phyloP scores from a whole-genome alignment of 1,140 invertebrate species.

The Subanguina moxae region DNA sequence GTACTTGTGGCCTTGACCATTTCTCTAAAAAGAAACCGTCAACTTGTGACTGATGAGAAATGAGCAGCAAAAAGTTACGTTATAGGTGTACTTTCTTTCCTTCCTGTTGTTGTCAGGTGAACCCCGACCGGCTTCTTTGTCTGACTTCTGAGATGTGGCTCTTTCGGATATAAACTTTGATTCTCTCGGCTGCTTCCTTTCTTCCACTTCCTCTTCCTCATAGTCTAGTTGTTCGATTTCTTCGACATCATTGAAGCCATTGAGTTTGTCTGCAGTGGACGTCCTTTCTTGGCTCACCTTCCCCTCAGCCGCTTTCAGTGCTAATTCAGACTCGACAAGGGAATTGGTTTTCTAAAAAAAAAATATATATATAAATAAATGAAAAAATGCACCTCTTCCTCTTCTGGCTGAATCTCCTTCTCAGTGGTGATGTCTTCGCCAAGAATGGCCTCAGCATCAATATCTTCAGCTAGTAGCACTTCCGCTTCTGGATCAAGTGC shows the following conservation, averaged over 20 bases:
- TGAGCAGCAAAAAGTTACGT: neutral
- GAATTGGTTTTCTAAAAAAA: neutral
- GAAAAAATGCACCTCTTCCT: neutral
- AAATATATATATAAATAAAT: neutral
- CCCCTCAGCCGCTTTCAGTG: neutral
- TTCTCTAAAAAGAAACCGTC: neutral
- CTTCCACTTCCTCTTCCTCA: constrained; percentile 24
- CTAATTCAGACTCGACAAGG: neutral
- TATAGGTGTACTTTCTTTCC: neutral
- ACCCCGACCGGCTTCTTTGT: constrained; percentile 1
- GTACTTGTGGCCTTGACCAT: constrained; percentile 9
- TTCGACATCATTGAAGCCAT: neutral
- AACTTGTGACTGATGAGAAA: neutral
- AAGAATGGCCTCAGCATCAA: constrained; percentile 22
- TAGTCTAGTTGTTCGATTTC: constrained; percentile 28
- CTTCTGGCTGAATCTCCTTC: neutral
- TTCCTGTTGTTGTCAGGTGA: constrained; percentile 10
- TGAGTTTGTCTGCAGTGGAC: neutral
- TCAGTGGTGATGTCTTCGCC: neutral
- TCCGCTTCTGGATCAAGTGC: constrained; percentile 10
- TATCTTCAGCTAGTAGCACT: constrained; percentile 4
- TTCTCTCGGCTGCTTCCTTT: constrained; percentile 15
- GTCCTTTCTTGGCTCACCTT: neutral
- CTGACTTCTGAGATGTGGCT: constrained; percentile 7
- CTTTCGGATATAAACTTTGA: constrained; percentile 13